Conservation (phyloP, 2,113 vertebrate species). For the Paedocypris sp. region DNA sequence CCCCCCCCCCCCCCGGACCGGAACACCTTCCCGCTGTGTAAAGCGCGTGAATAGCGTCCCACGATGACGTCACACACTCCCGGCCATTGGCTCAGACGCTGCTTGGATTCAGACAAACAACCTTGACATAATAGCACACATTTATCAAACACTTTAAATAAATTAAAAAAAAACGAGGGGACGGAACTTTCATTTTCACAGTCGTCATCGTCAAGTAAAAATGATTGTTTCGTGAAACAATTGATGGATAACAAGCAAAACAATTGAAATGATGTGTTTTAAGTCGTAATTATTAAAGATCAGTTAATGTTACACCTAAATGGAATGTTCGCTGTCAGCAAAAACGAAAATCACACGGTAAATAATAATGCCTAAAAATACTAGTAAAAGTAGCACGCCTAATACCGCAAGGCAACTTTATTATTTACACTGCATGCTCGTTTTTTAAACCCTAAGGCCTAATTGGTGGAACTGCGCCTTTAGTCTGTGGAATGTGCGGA, state of each 20-base stretch:
- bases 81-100: conserved; percentile 2
- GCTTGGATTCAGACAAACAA: conserved; percentile 4
- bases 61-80: conserved; percentile 51
- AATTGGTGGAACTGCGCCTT: conserved; percentile 54
- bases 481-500: conserved; percentile 70
- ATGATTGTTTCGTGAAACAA: too few species aligned
- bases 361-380: too few species aligned
- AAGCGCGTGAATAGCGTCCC: conserved; percentile 42
- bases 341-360: too few species aligned
- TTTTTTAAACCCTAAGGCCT: conserved; percentile 41
- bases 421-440: too few species aligned
- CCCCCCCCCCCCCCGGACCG: conserved; percentile 52
- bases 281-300: too few species aligned
- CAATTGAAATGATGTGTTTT: too few species aligned
- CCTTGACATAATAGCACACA: background rate
- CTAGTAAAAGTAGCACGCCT: too few species aligned
- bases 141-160: background rate
- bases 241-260: too few species aligned
- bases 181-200: background rate
- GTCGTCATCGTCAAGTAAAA: too few species aligned
- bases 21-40: conserved; percentile 60
- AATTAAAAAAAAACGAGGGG: background rate
- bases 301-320: too few species aligned
- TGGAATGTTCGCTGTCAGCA: too few species aligned
- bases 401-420: too few species aligned